A percentile compares a stretch with the other conserved stretches of the same genome.
Evolutionary conservation across 92 coral and sea anemone genomes (phyloP).

Genomic region (Diadumene lineata): DNA sequence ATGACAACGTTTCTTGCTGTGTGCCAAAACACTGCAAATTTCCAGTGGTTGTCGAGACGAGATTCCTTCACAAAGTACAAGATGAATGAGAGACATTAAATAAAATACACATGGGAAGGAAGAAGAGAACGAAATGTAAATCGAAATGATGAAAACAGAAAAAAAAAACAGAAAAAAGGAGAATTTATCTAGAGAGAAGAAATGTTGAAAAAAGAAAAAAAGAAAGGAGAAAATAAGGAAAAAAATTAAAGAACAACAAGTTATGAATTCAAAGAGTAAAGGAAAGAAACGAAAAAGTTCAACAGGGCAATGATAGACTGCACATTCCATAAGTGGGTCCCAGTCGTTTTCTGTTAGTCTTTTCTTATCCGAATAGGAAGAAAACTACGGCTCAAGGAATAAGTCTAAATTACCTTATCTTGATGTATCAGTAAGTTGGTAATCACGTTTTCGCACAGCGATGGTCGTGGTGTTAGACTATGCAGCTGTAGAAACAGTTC

Average conservation of each 20-base stretch:
- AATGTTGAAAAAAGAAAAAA: not conserved
- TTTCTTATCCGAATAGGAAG: not conserved
- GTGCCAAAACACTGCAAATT: slow-evolving; percentile 96
- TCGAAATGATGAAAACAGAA: not conserved
- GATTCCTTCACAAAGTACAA: slow-evolving; percentile 50
- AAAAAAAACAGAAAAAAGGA: not conserved
- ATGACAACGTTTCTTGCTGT: slow-evolving; percentile 84
- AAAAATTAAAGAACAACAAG: not conserved
- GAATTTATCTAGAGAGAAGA: not conserved
- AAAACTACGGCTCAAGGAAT: too few relatives aligned
- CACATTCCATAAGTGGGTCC: too few relatives aligned
- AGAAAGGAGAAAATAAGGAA: not conserved
- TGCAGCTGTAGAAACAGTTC: slow-evolving; percentile 91
- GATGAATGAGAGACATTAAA: not conserved
- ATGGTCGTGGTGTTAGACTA: slow-evolving; percentile 82
- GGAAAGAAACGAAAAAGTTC: not conserved
- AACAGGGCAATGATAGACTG: too few relatives aligned
- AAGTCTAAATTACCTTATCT: slow-evolving; percentile 88
- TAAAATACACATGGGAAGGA: not conserved
- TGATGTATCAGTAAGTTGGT: slow-evolving; percentile 82
- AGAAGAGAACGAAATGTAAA: not conserved
- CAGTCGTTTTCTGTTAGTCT: too few relatives aligned
- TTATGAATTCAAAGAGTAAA: not conserved
- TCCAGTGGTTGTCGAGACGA: slow-evolving; percentile 82
- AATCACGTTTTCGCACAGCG: slow-evolving; percentile 88